Evolutionary conservation across 1,140 invertebrate genomes (phyloP), one percentile per base, ranked within the genome.

Genomic region (Polypedilum pembai): DNA sequence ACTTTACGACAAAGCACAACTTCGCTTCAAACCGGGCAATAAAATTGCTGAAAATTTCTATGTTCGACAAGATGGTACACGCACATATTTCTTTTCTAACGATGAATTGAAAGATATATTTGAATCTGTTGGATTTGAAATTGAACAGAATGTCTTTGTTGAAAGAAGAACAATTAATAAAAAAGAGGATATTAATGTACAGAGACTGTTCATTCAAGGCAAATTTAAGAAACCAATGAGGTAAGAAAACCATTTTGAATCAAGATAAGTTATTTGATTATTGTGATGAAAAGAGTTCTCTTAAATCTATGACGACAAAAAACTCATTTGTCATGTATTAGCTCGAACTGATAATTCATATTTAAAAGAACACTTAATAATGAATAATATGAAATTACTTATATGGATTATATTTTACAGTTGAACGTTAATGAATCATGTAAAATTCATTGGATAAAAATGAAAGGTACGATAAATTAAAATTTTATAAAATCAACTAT

Each of bases 41-140:
- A 98, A 98, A 83, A 93, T 98, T 75, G 81, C 87, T 7, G 94
- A 98, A 21, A 98, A 98, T 83, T 93, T 98, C 77, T 99, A 99
- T 81, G 92, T 95, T 81, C 84, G 98, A 21, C 96, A 98, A 81
- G 98, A 99, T 88, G 97, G 97, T 3, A 99, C 98, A 0, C 89
- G 93, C 76, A 90, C 88, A 76, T 95, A 94, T 79, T 95, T 93
- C 79, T 95, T 94, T 79, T 87, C 89, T 0, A 81, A 85, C 12
- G 88, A 92, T 74, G 88, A 92, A 81, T 76, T 94, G 0, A 77
- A 83, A 17, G 78, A 86, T 4, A 78, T 96, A 17, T 90, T 91
- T 78, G 78, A 79, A 18, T 79, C 85, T 8, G 85, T 83, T 76
- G 94, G 94, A 2, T 96, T 95, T 82, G 81, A 88, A 77, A 83